Conservation (phyloP, 2,888 invertebrate species). For the Dilophus febrilis region DNA sequence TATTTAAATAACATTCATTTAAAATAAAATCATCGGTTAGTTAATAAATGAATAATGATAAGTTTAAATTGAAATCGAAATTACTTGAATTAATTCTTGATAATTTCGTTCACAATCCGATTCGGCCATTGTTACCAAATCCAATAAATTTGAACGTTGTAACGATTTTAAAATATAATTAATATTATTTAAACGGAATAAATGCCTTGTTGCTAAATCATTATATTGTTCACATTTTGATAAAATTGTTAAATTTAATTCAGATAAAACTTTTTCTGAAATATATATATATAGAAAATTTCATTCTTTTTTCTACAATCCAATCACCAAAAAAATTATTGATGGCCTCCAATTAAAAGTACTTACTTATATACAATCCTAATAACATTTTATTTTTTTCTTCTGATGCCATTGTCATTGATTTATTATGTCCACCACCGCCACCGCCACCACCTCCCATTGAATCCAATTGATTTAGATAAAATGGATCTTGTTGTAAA, state of each 20-base stretch:
- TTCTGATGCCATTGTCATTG: conserved; percentile 25
- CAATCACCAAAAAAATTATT: neutral
- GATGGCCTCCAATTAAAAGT: conserved; percentile 1
- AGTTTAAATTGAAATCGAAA: too few relatives aligned
- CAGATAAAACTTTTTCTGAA: conserved; percentile 73
- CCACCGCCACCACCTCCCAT: too few relatives aligned
- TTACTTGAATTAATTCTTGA: conserved; percentile 55
- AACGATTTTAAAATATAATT: conserved; percentile 88
- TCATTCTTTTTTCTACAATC: conserved; percentile 4
- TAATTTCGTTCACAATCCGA: conserved; percentile 76
- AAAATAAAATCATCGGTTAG: too few relatives aligned
- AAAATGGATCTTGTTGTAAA: conserved; percentile 39
- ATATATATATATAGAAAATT: too few relatives aligned
- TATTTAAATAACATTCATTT: neutral
- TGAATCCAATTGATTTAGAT: conserved; percentile 35
- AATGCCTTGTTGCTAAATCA: conserved; percentile 67
- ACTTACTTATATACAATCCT: conserved; percentile 68
- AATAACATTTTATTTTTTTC: conserved; percentile 48
- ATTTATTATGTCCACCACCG: conserved; percentile 26
- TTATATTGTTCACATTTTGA: conserved; percentile 85
- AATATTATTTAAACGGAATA: conserved; percentile 88
- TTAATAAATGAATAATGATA: too few relatives aligned
- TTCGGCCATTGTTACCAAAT: conserved; percentile 64
- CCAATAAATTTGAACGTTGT: conserved; percentile 66
- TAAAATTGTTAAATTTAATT: conserved; percentile 73